Evolutionary conservation across 2,113 vertebrate species (phyloP).

Genomic region (Perca schrenkii): DNA sequence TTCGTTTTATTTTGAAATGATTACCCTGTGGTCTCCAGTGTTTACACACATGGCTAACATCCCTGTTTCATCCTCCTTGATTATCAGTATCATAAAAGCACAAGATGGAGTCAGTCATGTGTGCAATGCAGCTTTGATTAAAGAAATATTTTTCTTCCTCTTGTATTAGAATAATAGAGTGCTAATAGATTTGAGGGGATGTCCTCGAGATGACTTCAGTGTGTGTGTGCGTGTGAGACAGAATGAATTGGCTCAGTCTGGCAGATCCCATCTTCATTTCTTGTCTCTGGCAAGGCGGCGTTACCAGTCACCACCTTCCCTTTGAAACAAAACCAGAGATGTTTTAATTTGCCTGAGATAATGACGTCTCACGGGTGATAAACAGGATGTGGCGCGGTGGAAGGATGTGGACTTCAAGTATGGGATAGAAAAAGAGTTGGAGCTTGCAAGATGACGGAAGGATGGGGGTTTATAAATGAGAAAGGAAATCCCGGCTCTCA

Average conservation of each 20-base stretch:
- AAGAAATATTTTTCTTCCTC: constrained; percentile 66
- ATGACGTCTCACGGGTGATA: constrained; percentile 12
- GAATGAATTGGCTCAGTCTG: background rate
- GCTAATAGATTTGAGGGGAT: constrained; percentile 52
- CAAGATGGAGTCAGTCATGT: constrained; percentile 75
- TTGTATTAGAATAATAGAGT: constrained; percentile 55
- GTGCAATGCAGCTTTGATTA: constrained; percentile 77
- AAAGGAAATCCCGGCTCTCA: constrained; percentile 23
- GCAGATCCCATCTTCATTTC: constrained; percentile 12
- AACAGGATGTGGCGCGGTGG: constrained; percentile 12
- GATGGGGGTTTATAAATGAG: constrained; percentile 31
- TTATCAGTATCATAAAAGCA: constrained; percentile 68
- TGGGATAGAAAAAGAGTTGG: background rate
- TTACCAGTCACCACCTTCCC: constrained; percentile 37
- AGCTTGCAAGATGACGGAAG: constrained; percentile 37
- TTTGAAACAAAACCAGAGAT: constrained; percentile 56
- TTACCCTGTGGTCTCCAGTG: background rate
- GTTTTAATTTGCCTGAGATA: constrained; percentile 23
- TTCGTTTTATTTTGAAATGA: constrained; percentile 7
- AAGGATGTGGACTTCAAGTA: constrained; percentile 26
- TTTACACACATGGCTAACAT: constrained; percentile 45
- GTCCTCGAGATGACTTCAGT: constrained; percentile 48
- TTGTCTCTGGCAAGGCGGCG: constrained; percentile 19
- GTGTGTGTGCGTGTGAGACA: background rate
- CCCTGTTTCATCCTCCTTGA: constrained; percentile 49